Conservation (phyloP, 2,888 invertebrate species). For the Ashinkailepas kermadecensis region DNA sequence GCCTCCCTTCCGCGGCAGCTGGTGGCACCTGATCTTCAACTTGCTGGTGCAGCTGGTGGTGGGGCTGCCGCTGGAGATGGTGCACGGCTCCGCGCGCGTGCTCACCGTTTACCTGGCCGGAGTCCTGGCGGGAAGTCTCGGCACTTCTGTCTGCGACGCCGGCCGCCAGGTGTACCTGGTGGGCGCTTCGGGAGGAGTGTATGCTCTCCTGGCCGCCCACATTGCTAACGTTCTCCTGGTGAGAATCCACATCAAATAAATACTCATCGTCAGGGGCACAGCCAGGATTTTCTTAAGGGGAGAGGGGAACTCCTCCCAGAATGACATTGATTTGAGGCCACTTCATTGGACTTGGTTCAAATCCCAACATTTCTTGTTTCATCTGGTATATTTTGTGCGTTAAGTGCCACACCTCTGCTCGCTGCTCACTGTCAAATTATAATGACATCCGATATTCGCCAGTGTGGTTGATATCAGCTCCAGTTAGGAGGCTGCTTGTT, state of each 20-base stretch:
- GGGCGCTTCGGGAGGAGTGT: slow-evolving; percentile 86
- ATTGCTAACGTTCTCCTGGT: slow-evolving; percentile 62
- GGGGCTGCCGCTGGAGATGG: slow-evolving; percentile 87
- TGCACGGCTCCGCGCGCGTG: slow-evolving; percentile 66
- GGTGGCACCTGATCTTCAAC: slow-evolving; percentile 64
- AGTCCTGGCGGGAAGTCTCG: slow-evolving; percentile 62
- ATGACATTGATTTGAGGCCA: too few species aligned
- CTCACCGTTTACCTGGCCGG: slow-evolving; percentile 65
- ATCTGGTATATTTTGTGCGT: too few species aligned
- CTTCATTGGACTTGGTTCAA: too few species aligned
- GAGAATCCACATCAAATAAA: background rate
- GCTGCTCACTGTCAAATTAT: too few species aligned
- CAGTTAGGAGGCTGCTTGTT: too few species aligned
- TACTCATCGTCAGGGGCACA: too few species aligned
- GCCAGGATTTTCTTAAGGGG: too few species aligned
- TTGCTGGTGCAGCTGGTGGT: slow-evolving; percentile 86
- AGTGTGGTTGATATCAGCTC: too few species aligned
- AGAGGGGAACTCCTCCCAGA: too few species aligned
- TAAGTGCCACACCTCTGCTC: too few species aligned
- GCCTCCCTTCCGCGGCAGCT: slow-evolving; percentile 25
- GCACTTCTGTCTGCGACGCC: slow-evolving; percentile 66
- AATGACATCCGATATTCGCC: too few species aligned
- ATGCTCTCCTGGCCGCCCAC: slow-evolving; percentile 78
- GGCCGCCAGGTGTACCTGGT: slow-evolving; percentile 66
- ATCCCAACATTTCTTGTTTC: too few species aligned